Evolutionary conservation across 2,113 vertebrate genomes (phyloP).

Genomic region (Copsychus sechellarum): DNA sequence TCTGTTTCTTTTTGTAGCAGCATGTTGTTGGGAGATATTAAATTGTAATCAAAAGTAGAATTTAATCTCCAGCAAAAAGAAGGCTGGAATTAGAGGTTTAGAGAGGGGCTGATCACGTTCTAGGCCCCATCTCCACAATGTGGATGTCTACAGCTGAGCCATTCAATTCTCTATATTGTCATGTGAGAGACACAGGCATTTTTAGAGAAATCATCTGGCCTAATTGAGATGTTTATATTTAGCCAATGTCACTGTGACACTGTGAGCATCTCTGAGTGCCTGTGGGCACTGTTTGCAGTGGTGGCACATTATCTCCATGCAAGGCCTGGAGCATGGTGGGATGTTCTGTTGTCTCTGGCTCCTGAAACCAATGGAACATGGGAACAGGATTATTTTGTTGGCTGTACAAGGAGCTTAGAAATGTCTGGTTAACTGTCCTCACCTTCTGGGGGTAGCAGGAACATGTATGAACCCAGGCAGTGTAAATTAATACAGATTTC

Average conservation of each 20-base stretch:
- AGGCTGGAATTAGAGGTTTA: background rate
- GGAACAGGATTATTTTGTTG: background rate
- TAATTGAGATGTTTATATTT: background rate
- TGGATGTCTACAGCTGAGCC: background rate
- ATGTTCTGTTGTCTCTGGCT: background rate
- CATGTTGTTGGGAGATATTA: background rate
- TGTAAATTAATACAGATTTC: background rate
- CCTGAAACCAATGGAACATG: fast-evolving
- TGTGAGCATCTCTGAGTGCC: background rate
- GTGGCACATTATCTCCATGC: background rate
- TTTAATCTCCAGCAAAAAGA: background rate
- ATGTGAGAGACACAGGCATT: background rate
- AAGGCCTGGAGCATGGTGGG: background rate
- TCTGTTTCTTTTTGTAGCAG: conserved; percentile 14
- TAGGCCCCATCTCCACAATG: background rate
- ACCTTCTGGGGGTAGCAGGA: background rate
- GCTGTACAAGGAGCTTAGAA: background rate
- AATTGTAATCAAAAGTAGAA: conserved; percentile 10
- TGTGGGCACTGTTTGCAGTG: background rate
- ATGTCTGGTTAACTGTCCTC: background rate
- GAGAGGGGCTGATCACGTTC: background rate
- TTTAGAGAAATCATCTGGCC: background rate
- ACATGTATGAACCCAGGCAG: background rate
- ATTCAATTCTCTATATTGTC: background rate
- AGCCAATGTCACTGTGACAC: background rate